Base-by-base conservation (phyloP, 2,888 invertebrate species). In the Charanyca ferruginea region DNA sequence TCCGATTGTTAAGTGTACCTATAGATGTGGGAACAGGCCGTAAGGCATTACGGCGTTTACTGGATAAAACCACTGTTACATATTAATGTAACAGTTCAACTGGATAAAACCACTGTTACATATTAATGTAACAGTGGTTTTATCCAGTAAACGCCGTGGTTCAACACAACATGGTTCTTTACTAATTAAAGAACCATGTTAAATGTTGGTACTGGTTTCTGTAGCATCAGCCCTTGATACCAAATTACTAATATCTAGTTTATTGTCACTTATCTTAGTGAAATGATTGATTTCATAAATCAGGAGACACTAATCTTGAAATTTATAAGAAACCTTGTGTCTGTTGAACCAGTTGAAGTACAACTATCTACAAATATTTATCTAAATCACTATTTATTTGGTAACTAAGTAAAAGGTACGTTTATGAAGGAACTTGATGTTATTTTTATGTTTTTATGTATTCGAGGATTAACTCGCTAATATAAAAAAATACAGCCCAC, bases 291-390 rank as follows among this genome's bases (percentile, higher is more conserved):
- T 73, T 57, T 73, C 18, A 28, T 11, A 66, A 22, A 44, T 42
- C 58, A 66, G 51, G 25, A 54, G 28, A 60, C 51, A 51, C n/a
- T 61, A 75, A 72, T 68, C 69, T 51, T 44, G 49, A 55, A 75
- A 42, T 75, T 67, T 25, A 9, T 51, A 57, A 20, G 53, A 75
- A 72, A 54, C 69, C 48, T 28, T 58, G 42, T 68, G 54, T 72
- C 75, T 54, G n/a, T 51, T 44, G 48, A 59, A 71, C 38, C n/a
- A 53, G 38, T 44, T 45, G 32, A 35, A 49, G 45, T 57, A 51
- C 16, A n/a, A 35, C 18, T 52, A 73, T 72, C 72, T 52, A 28
- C 41, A 38, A 44, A 16, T 62, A 16, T 66, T 67, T 67, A 42
- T 67, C 35, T 49, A 35, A 66, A 66, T 66, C 41, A 60, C 41